Base-by-base conservation (phyloP, 2,888 invertebrate species). In the Spodoptera exigua region DNA sequence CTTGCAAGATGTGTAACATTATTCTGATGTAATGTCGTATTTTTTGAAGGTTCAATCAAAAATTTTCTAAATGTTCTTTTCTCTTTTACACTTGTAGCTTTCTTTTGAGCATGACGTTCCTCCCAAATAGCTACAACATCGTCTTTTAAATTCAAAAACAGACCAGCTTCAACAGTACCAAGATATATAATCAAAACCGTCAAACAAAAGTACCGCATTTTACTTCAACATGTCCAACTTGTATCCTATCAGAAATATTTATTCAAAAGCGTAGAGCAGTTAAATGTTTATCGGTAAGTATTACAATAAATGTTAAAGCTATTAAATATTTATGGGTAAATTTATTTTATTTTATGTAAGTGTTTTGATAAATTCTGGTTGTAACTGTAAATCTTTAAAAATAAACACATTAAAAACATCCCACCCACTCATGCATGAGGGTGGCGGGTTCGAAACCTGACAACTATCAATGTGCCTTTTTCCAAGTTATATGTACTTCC, bases 201-300 rank as follows among this genome's bases (percentile, higher is more conserved):
- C 12, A 64, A 18, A 72, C 57, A 51, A 61, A 69, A 54, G 51
- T 73, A 53, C 66, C 71, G 74, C 88, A 87, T 87, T 69, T 67
- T 81, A 70, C 61, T 64, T 46, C 55, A 63, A 74, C 83, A 82
- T 83, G 49, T 65, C 74, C 70, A 36, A 14, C 34, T 68, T 56
- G 37, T 49, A 36, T 53, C 9, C 2, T 18, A 27, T 43, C 44
- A 17, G 10, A 37, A 44, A 17, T 39, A 40, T 56, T 18, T 32
- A 34, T 41, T 51, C 0, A 43, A 47, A 61, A 51, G 13, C 16
- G n/a, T 35, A n/a, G 11, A 10, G 13, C 43, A 1, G 13, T 58
- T 13, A 35, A 40, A 32, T 32, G 34, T 37, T 49, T 58, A 64
- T 66, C 56, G 55, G 47, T n/a, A 54, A 27, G 12, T 71, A 17